Evolutionary conservation across 1,140 invertebrate genomes (phyloP).

Genomic region (Sweltsa coloradensis): DNA sequence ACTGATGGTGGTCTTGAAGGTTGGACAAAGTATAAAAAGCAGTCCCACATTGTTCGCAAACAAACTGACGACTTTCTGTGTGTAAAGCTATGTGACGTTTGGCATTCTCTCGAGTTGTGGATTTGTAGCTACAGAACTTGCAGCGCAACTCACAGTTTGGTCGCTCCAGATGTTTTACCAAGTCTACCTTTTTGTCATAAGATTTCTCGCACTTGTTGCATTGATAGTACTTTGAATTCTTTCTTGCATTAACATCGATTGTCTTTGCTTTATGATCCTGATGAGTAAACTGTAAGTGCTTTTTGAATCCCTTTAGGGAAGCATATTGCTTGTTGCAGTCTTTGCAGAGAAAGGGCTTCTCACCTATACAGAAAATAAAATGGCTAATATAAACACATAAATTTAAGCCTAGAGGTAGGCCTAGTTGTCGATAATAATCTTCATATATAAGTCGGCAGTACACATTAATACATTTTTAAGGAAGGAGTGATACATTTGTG

Average conservation of each 20-base stretch:
- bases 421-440: no score
- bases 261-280: no score
- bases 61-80: conserved; percentile 5
- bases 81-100: conserved; percentile 9
- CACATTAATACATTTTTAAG: no score
- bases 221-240: not conserved
- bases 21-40: conserved; percentile 6
- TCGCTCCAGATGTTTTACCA: not conserved
- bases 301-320: not conserved
- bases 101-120: conserved; percentile 1
- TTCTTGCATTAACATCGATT: not conserved
- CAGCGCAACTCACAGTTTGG: not conserved
- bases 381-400: not conserved
- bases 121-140: conserved; percentile 9
- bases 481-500: not conserved
- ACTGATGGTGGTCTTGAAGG: conserved; percentile 6
- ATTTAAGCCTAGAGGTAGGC: no score
- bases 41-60: conserved; percentile 8
- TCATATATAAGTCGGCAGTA: no score
- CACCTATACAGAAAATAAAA: not conserved
- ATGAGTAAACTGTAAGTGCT: not conserved
- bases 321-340: not conserved
- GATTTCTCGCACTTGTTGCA: not conserved
- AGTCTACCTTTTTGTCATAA: not conserved
- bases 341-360: not conserved